Conservation (phyloP, 2,113 vertebrate genomes). For the Plectropomus leopardus region DNA sequence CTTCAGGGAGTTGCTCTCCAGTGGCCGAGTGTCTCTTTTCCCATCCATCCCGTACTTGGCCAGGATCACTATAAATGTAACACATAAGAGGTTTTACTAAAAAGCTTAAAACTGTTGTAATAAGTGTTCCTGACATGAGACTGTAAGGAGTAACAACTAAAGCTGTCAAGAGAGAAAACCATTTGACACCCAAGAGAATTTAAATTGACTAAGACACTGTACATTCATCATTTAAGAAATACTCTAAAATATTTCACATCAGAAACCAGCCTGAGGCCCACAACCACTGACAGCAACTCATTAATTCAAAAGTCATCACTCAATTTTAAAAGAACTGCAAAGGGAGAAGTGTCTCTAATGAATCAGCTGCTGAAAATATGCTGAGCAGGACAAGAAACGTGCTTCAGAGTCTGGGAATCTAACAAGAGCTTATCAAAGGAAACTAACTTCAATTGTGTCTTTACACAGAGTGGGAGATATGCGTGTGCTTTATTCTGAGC, state of each 20-base stretch:
- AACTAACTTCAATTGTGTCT: neutral
- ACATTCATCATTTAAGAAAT: slow-evolving; percentile 27
- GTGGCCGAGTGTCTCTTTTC: slow-evolving; percentile 87
- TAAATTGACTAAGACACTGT: neutral
- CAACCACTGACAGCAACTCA: slow-evolving; percentile 30
- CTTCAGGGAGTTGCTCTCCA: slow-evolving; percentile 89
- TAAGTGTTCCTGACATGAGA: neutral
- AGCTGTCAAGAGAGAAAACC: neutral
- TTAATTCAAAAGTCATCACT: slow-evolving; percentile 13
- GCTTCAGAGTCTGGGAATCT: neutral
- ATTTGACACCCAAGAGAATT: neutral
- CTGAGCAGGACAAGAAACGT: neutral
- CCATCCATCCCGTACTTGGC: slow-evolving; percentile 95
- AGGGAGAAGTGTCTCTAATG: neutral
- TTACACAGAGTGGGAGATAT: neutral
- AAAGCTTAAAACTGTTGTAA: neutral
- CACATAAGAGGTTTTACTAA: neutral
- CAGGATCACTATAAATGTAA: slow-evolving; percentile 91
- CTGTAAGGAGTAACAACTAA: slow-evolving; percentile 10
- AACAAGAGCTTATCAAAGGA: neutral
- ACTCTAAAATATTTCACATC: slow-evolving; percentile 16
- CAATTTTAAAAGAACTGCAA: neutral
- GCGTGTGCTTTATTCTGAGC: neutral
- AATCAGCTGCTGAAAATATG: slow-evolving; percentile 9
- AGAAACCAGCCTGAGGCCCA: neutral